A percentile compares a stretch with the other conserved stretches of the same genome.
These are phyloP conservation scores for Notarius quadriscutis DNA, from an alignment of 2,113 vertebrate genomes.

Conservation along the genomic window DNA sequence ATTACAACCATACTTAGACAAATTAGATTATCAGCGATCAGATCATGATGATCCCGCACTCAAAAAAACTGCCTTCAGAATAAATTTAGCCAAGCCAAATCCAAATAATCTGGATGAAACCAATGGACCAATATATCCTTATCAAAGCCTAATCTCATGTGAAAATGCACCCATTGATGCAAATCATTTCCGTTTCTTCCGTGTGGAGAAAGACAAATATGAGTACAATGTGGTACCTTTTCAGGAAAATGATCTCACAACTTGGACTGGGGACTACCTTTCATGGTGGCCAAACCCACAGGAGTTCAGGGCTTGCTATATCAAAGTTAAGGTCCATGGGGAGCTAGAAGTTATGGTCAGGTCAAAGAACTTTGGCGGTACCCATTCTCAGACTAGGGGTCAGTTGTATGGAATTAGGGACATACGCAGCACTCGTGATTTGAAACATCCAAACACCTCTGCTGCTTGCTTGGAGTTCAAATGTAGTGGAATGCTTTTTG, in stretches of 20 bases:
- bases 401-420: conserved; percentile 94
- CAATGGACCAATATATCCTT: conserved; percentile 89
- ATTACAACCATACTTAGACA: conserved; percentile 87
- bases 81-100: conserved; percentile 91
- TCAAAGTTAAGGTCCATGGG: conserved; percentile 89
- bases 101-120: conserved; percentile 82
- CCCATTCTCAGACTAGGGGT: conserved; percentile 79
- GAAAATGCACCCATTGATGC: conserved; percentile 81
- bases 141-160: conserved; percentile 82
- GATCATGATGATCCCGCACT: conserved; percentile 85
- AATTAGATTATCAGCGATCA: conserved; percentile 84
- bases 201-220: conserved; percentile 92
- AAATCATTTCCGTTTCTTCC: conserved; percentile 92
- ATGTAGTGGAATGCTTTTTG: conserved; percentile 95
- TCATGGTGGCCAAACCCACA: conserved; percentile 99
- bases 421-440: conserved; percentile 85
- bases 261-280: conserved; percentile 90
- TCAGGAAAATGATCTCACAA: conserved; percentile 84
- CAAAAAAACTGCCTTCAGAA: conserved; percentile 90
- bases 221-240: conserved; percentile 97
- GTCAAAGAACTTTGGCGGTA: conserved; percentile 84
- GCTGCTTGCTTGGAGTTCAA: conserved; percentile 95
- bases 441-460: conserved; percentile 70
- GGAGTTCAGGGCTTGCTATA: conserved; percentile 93
- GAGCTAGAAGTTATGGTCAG: conserved; percentile 90